Percentiles rank a stretch among this genome's conserved stretches.
Evolutionary conservation across 1,140 invertebrate species (phyloP).

Genomic region (Bombus impatiens): DNA sequence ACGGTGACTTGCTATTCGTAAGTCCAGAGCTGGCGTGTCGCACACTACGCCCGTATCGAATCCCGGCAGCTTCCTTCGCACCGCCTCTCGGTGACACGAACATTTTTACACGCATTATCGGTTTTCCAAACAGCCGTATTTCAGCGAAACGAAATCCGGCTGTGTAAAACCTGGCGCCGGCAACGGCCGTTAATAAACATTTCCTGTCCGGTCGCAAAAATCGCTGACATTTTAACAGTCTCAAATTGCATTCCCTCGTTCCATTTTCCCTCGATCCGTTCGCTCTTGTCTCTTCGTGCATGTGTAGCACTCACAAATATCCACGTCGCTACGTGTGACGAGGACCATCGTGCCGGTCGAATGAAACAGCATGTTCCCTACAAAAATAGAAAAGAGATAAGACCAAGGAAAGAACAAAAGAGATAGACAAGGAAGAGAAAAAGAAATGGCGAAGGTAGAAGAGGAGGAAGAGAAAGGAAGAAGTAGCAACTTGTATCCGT

Average conservation of each 20-base stretch:
- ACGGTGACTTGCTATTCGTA: not conserved
- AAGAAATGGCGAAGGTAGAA: not conserved
- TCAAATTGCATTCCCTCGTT: not conserved
- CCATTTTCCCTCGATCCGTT: no score
- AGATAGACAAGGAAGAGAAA: no score
- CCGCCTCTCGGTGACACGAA: not conserved
- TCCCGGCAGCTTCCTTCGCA: not conserved
- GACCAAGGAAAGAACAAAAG: not conserved
- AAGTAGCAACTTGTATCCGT: conserved; percentile 26
- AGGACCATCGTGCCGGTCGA: not conserved
- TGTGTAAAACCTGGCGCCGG: not conserved
- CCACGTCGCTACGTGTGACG: not conserved
- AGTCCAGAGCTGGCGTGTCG: not conserved
- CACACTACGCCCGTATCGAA: no score
- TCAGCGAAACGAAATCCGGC: not conserved
- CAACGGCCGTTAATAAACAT: conserved; percentile 2
- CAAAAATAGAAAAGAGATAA: not conserved
- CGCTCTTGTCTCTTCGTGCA: no score
- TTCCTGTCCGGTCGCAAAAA: not conserved
- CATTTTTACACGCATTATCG: conserved; percentile 7
- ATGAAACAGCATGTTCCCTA: not conserved
- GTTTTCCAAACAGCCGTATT: conserved; percentile 3
- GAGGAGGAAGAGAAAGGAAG: not conserved
- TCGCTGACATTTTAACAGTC: not conserved
- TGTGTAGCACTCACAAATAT: not conserved